Conservation (phyloP, 2,113 vertebrate species). For the Guaruba guarouba region DNA sequence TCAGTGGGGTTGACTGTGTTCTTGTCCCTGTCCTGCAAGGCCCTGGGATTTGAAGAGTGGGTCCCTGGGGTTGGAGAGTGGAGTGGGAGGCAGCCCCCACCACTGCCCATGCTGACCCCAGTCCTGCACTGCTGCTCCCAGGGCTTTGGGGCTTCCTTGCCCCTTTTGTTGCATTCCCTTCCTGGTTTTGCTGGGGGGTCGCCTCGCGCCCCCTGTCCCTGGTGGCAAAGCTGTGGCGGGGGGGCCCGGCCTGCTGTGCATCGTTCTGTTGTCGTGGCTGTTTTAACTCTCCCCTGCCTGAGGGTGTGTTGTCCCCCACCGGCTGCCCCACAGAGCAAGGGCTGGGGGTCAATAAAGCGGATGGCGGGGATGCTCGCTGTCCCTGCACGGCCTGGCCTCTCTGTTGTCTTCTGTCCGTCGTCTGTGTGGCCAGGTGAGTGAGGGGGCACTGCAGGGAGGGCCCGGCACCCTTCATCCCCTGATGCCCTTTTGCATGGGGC, state of each 20-base stretch:
- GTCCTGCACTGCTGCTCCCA: background rate
- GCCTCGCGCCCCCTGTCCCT: background rate
- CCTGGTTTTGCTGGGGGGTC: background rate
- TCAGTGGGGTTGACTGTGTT: background rate
- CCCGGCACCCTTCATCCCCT: background rate
- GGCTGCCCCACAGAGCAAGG: fast-evolving
- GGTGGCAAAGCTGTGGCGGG: fast-evolving
- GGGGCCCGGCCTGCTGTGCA: background rate
- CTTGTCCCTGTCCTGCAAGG: fast-evolving
- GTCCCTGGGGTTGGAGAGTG: fast-evolving
- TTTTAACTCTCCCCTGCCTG: background rate
- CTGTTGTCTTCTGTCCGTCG: conserved; percentile 53
- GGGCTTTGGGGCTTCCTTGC: background rate
- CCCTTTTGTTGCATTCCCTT: background rate
- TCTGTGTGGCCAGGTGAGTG: conserved; percentile 5
- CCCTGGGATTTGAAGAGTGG: background rate
- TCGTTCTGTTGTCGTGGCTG: background rate
- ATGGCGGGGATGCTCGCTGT: background rate
- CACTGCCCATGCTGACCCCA: background rate
- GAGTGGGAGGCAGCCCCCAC: background rate
- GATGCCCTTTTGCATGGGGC: background rate
- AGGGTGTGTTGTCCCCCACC: fast-evolving
- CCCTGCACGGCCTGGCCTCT: conserved; percentile 32
- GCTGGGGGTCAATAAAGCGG: conserved; percentile 33
- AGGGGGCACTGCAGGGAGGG: background rate